Percentiles rank a stretch among this genome's conserved stretches.
These are phyloP conservation scores for Etheostoma nigrum DNA, from an alignment of 2,797 vertebrate genomes.

Conservation along the genomic window DNA sequence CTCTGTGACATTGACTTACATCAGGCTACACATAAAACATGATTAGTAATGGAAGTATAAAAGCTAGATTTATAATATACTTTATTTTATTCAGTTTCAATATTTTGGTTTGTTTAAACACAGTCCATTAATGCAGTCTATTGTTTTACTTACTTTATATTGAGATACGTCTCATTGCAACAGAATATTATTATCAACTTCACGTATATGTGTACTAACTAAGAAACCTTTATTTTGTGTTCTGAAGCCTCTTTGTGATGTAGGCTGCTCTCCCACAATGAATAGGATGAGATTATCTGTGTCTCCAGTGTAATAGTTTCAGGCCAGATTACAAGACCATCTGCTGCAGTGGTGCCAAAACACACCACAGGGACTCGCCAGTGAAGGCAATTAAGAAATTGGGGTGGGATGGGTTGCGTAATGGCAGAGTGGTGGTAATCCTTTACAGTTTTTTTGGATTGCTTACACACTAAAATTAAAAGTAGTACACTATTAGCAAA, in stretches of 20 bases:
- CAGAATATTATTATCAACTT: background rate
- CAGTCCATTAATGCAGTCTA: background rate
- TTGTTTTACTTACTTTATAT: background rate
- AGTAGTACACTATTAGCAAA: too few species aligned
- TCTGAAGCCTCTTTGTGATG: background rate
- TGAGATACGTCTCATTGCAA: background rate
- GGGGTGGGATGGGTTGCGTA: background rate
- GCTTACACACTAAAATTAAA: too few species aligned
- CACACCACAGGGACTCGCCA: background rate
- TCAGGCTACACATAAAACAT: background rate
- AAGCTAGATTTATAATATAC: background rate
- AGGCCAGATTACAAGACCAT: constrained; percentile 64
- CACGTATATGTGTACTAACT: background rate
- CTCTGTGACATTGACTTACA: background rate
- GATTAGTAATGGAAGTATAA: background rate
- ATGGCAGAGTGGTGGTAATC: background rate
- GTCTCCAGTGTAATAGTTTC: constrained; percentile 53
- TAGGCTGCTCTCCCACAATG: constrained; percentile 31
- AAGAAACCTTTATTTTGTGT: background rate
- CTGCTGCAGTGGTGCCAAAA: constrained; percentile 57
- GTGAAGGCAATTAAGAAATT: constrained; percentile 60
- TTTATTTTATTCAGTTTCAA: background rate
- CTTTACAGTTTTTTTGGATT: background rate
- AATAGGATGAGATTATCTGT: constrained; percentile 58
- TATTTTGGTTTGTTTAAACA: background rate